phyloP scores from a whole-genome alignment of 2,113 vertebrate genomes.

The Numida meleagris region DNA sequence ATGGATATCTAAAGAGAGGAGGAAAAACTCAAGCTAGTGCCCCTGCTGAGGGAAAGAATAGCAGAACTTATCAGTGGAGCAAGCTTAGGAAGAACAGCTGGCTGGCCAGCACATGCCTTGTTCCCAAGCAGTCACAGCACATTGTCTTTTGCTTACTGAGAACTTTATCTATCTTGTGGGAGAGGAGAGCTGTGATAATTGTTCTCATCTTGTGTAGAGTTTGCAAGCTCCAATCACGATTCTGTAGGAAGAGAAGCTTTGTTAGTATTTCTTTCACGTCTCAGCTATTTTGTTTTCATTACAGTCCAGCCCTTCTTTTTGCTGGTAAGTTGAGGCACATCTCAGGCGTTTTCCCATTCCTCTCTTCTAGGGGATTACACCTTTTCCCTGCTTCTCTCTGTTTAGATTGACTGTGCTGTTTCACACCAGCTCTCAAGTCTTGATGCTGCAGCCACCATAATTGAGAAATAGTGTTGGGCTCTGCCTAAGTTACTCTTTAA shows the following conservation, averaged over 20 bases:
- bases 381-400: not conserved
- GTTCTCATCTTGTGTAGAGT: not conserved
- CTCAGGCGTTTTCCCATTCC: not conserved
- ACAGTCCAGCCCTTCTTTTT: not conserved
- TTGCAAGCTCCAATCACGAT: not conserved
- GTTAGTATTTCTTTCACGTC: not conserved
- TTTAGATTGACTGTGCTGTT: not conserved
- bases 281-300: not conserved
- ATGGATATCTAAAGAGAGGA: not conserved
- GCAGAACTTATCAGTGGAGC: not conserved
- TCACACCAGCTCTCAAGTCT: not conserved
- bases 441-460: slow-evolving; percentile 1
- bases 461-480: not conserved
- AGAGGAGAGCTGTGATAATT: not conserved
- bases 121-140: slow-evolving; percentile 4
- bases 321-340: not conserved
- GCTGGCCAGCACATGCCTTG: not conserved
- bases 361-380: not conserved
- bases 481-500: slow-evolving; percentile 28
- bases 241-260: not conserved
- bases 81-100: not conserved
- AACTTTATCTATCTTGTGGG: slow-evolving; percentile 2
- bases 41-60: slow-evolving; percentile 26
- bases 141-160: not conserved
- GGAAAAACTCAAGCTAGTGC: not conserved